phyloP scores from a whole-genome alignment of 2,888 invertebrate genomes.

The Amaurobius ferox region DNA sequence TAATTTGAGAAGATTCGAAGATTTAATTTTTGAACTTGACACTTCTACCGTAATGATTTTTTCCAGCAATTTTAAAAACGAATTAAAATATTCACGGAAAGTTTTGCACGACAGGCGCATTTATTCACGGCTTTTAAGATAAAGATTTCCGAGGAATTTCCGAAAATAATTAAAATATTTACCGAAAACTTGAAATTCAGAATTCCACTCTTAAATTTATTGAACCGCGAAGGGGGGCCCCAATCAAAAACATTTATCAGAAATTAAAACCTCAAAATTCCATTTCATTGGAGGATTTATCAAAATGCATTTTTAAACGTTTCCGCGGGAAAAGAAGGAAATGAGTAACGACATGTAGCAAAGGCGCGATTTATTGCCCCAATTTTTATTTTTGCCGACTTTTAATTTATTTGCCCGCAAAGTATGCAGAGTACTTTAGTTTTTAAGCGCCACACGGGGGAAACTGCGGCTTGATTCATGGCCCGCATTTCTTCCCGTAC shows the following conservation, averaged over 20 bases:
- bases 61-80: no score
- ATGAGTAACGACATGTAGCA: conserved; percentile 24
- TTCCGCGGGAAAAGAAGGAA: conserved; percentile 17
- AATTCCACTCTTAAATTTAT: neutral
- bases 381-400: conserved; percentile 45
- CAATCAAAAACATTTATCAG: neutral
- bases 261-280: conserved; percentile 23
- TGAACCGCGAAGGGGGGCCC: neutral
- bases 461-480: conserved; percentile 46
- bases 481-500: conserved; percentile 12
- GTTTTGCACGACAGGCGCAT: no score
- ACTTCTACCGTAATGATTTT: no score
- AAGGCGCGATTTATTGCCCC: conserved; percentile 37
- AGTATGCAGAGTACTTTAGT: conserved; percentile 51
- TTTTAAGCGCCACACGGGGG: conserved; percentile 16
- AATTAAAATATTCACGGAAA: no score
- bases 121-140: no score
- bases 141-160: no score
- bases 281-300: conserved; percentile 7
- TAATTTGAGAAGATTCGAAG: no score
- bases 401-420: conserved; percentile 63
- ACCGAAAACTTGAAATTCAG: no score
- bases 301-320: conserved; percentile 67
- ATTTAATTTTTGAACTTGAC: no score
- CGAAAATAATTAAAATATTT: no score